phyloP scores from a whole-genome alignment of 2,888 invertebrate genomes.

The Drosophila tripunctata region DNA sequence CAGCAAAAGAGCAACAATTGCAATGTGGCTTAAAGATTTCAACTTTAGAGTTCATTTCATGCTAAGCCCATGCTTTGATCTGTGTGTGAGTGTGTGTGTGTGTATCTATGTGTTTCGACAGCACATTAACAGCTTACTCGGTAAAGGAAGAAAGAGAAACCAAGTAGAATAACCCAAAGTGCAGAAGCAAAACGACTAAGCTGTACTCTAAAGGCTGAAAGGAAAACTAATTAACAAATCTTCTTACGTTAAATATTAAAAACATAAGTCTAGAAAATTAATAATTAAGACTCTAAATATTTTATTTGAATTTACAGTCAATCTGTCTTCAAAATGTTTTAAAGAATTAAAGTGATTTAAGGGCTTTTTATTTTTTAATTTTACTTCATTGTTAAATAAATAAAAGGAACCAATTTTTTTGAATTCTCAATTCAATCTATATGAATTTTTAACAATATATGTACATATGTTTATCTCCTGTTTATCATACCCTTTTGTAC shows the following conservation, averaged over 20 bases:
- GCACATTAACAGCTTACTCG: slow-evolving; percentile 19
- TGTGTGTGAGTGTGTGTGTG: neutral
- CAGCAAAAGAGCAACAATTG: slow-evolving; percentile 3
- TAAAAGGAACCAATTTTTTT: no score
- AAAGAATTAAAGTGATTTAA: no score
- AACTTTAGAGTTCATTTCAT: slow-evolving; percentile 16
- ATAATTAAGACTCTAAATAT: no score
- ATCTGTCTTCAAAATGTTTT: no score
- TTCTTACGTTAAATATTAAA: no score
- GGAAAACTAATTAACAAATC: no score
- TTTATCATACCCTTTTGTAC: slow-evolving; percentile 1
- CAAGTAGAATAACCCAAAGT: neutral
- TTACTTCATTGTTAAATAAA: no score
- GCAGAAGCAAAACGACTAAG: neutral
- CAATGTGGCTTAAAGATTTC: slow-evolving; percentile 37
- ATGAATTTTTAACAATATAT: no score
- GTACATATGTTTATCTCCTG: neutral
- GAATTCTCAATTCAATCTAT: neutral
- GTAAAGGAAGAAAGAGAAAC: neutral
- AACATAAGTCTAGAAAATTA: no score
- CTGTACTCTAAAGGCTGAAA: neutral
- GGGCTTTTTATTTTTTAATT: no score
- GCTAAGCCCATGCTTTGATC: slow-evolving; percentile 1
- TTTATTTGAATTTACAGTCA: no score
- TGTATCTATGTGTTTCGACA: slow-evolving; percentile 1